A percentile compares a stretch with the other conserved stretches of the same genome.
phyloP scores from a whole-genome alignment of 2,888 invertebrate genomes.

The Drosophila testacea region DNA sequence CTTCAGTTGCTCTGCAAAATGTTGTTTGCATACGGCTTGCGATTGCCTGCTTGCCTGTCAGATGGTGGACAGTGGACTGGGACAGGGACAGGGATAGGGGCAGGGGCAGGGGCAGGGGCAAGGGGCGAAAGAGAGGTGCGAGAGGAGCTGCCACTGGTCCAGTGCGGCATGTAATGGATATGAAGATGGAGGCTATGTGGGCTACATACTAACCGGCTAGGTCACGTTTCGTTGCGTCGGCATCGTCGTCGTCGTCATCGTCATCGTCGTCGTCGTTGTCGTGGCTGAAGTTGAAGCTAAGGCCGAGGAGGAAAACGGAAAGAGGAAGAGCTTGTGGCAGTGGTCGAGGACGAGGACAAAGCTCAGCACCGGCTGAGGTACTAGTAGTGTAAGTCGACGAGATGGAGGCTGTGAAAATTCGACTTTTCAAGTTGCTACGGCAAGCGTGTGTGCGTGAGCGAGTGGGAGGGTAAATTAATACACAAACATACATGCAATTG shows the following conservation, averaged over 20 bases:
- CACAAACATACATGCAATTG: slow-evolving; percentile 68
- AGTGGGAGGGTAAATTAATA: slow-evolving; percentile 74
- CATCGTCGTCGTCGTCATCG: slow-evolving; percentile 49
- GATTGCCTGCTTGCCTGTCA: slow-evolving; percentile 77
- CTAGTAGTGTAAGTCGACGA: slow-evolving; percentile 58
- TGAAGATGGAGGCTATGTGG: slow-evolving; percentile 74
- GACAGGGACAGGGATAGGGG: slow-evolving; percentile 15
- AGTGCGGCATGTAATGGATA: slow-evolving; percentile 66
- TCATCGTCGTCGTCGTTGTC: slow-evolving; percentile 37
- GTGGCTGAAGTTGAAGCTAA: slow-evolving; percentile 53
- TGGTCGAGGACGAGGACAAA: slow-evolving; percentile 4
- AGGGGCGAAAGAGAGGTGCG: neutral
- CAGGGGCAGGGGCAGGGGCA: slow-evolving; percentile 7
- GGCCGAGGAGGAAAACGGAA: slow-evolving; percentile 8
- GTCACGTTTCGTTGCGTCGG: slow-evolving; percentile 76
- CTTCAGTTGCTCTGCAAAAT: slow-evolving; percentile 76
- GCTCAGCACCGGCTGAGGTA: slow-evolving; percentile 57
- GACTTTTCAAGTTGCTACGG: slow-evolving; percentile 74
- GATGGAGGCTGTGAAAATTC: slow-evolving; percentile 75
- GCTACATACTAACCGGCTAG: slow-evolving; percentile 76
- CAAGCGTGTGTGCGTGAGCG: slow-evolving; percentile 49
- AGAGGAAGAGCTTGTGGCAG: slow-evolving; percentile 23
- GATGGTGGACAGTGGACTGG: slow-evolving; percentile 39
- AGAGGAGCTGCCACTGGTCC: slow-evolving; percentile 53
- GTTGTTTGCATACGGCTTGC: slow-evolving; percentile 84